phyloP scores from a whole-genome alignment of 2,113 vertebrate genomes.

The Ictidomys tridecemlineatus region DNA sequence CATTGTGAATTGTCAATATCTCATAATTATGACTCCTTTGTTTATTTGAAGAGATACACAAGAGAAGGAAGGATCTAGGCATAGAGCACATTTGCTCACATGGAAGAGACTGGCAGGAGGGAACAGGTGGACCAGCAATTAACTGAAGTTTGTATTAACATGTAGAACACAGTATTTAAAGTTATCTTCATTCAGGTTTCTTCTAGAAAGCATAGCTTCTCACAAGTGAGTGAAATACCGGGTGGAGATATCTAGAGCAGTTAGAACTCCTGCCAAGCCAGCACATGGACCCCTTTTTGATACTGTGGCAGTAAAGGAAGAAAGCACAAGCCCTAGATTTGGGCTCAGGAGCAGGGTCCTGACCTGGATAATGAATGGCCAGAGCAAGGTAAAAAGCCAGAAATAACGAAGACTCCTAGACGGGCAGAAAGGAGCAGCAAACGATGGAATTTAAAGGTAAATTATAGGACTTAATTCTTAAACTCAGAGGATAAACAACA shows the following conservation, averaged over 20 bases:
- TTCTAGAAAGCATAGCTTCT: not conserved
- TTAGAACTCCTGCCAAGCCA: not conserved
- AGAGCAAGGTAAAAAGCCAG: not conserved
- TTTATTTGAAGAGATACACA: not conserved
- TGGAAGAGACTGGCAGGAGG: not conserved
- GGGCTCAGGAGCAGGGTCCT: not conserved
- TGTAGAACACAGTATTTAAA: not conserved
- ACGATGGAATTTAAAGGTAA: not conserved
- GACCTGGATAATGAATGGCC: not conserved
- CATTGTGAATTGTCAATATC: not conserved
- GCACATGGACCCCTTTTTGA: too few species aligned
- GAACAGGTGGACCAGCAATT: not conserved
- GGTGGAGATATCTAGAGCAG: not conserved
- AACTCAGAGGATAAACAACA: slow-evolving; percentile 1
- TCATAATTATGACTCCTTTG: not conserved
- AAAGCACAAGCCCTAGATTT: not conserved
- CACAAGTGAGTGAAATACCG: not conserved
- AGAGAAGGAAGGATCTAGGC: not conserved
- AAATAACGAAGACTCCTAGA: not conserved
- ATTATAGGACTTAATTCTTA: not conserved
- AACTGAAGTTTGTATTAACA: not conserved
- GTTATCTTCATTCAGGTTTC: not conserved
- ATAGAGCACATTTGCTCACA: not conserved
- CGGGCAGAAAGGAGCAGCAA: not conserved
- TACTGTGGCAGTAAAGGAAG: not conserved